These are phyloP conservation scores for Phycodurus eques DNA, from an alignment of 2,113 vertebrate species.

Conservation along the genomic window DNA sequence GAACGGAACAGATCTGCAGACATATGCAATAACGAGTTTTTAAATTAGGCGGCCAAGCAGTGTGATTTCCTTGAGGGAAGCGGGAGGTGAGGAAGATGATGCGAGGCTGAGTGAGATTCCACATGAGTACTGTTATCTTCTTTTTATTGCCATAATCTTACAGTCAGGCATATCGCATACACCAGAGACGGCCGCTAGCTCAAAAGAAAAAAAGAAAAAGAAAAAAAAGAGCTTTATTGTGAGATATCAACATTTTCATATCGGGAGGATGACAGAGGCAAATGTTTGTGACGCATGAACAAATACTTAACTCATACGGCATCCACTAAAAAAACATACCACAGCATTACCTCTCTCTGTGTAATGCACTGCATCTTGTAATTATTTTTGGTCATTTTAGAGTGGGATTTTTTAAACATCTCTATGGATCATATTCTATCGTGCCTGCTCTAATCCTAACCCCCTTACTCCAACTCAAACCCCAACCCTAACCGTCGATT, in stretches of 20 bases:
- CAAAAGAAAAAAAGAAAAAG: not conserved
- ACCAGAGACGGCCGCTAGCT: not conserved
- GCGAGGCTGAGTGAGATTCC: not conserved
- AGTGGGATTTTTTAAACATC: not conserved
- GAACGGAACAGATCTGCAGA: slow-evolving; percentile 10
- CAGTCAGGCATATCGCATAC: not conserved
- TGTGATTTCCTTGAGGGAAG: not conserved
- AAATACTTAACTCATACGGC: not conserved
- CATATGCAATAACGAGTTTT: slow-evolving; percentile 2
- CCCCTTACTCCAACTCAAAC: too few species aligned
- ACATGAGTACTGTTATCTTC: not conserved
- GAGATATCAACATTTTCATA: not conserved
- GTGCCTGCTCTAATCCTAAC: too few species aligned
- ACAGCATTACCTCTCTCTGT: not conserved
- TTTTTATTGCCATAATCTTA: slow-evolving; percentile 1
- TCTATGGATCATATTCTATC: too few species aligned
- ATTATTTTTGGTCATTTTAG: not conserved
- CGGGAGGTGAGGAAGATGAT: not conserved
- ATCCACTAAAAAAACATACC: too few species aligned
- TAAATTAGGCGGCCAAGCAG: slow-evolving; percentile 1
- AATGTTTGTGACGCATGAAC: not conserved
- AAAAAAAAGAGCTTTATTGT: not conserved
- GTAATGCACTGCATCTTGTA: not conserved
- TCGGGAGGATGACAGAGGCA: not conserved
- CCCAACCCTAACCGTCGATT: too few species aligned